Conservation (phyloP, 2,797 vertebrate species). For the Tympanoctomys barrerae region DNA sequence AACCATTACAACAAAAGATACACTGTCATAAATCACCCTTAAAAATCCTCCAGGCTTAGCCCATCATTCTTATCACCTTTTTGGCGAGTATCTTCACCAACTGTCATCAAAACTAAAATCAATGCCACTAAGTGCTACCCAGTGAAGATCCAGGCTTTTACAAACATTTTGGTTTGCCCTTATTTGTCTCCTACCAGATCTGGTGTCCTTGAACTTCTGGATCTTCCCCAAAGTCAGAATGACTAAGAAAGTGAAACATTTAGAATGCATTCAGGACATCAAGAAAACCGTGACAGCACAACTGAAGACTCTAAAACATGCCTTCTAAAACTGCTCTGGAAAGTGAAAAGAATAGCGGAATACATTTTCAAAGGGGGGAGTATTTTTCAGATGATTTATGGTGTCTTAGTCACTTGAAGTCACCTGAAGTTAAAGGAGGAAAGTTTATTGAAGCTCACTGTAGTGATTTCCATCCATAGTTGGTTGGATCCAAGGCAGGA, state of each 20-base stretch:
- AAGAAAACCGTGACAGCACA: not conserved
- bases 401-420: not conserved
- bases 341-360: not conserved
- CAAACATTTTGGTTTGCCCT: not conserved
- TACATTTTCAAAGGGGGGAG: not conserved
- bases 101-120: not conserved
- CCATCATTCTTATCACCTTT: not conserved
- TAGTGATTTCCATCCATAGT: not conserved
- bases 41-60: not conserved
- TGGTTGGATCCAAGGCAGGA: not conserved
- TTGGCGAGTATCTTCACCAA: not conserved
- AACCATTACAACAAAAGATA: not conserved
- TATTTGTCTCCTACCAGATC: not conserved
- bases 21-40: not conserved
- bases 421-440: not conserved
- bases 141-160: not conserved
- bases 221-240: not conserved
- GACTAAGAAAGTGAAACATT: not conserved
- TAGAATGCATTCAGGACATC: not conserved
- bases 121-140: not conserved
- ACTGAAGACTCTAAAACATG: not conserved
- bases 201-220: not conserved
- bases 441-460: not conserved
- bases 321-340: not conserved
- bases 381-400: not conserved